Base-by-base conservation (phyloP, 2,888 invertebrate genomes). In the Listrodromus nycthemerus region DNA sequence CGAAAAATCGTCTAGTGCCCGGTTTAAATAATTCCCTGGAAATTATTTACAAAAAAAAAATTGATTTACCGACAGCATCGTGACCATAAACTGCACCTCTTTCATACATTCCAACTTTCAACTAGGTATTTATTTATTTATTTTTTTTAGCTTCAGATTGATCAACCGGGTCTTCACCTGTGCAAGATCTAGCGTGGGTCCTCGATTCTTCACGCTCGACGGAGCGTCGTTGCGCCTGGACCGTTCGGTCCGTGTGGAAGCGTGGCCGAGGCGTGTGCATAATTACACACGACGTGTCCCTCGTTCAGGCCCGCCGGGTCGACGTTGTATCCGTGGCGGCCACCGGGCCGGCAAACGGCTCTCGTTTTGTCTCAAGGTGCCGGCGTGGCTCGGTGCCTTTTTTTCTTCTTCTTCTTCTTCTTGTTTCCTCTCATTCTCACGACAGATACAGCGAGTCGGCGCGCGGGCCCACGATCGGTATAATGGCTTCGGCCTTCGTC, bases 401-500 rank as follows among this genome's bases (percentile, higher is more conserved):
- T 45, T 61, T 65, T 74, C 80, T 78, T 85, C 89, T 90, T 88
- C 13, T 41, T 27, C 21, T 48, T 67, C 48, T n/a, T 27, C 48
- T n/a, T 67, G 19, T 27, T 67, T 67, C 48, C 10, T 66, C 41
- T 41, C 37, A 41, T 89, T 90, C 90, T 90, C 90, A 90, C 90
- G 88, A 86, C 80, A 86, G 87, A 88, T 85, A 84, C 82, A 84
- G 33, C 7, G 21, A 58, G 27, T 6, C 58, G 71, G 19, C 50
- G 52, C 16, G 37, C 19, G 55, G 45, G 24, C 74, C 21, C 65
- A 65, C 63, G 50, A 24, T 16, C 65, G 74, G 65, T 65, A 88
- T 91, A 91, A 91, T 91, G 79, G 85, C 76, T 89, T 89, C 87
- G 88, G 85, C 91, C 91, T 91, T 91, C 90, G 84, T 81, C 74